A percentile compares a stretch with the other conserved stretches of the same genome.
These are phyloP conservation scores for Callinectes sapidus DNA, from an alignment of 2,888 invertebrate genomes.

Conservation along the genomic window DNA sequence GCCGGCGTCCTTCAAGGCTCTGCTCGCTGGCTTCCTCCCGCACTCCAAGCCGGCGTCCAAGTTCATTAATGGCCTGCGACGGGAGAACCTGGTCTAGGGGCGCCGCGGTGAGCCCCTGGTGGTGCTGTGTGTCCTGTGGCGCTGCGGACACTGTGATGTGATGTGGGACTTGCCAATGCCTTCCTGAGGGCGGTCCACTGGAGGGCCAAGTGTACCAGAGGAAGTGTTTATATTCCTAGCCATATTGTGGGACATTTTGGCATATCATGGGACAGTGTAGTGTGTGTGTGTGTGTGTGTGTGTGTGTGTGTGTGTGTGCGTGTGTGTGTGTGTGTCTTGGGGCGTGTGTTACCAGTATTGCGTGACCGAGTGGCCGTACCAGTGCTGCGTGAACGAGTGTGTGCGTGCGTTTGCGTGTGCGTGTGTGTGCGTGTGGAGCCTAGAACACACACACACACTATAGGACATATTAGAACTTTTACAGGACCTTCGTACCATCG, in stretches of 20 bases:
- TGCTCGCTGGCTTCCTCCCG: slow-evolving; percentile 39
- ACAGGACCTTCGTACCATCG: background rate
- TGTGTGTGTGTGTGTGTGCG: too few species aligned
- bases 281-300: background rate
- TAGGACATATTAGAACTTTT: background rate
- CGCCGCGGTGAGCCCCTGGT: background rate
- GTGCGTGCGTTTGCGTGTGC: background rate
- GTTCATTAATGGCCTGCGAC: slow-evolving; percentile 68
- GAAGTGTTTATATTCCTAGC: background rate
- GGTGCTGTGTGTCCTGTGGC: background rate
- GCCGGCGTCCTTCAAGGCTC: slow-evolving; percentile 45
- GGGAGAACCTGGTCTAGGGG: slow-evolving; percentile 66
- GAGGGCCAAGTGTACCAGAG: background rate
- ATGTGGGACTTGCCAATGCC: background rate
- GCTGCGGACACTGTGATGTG: background rate
- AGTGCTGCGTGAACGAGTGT: too few species aligned
- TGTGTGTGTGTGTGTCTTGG: too few species aligned
- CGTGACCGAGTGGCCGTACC: too few species aligned
- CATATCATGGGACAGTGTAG: background rate
- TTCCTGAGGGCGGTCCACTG: background rate
- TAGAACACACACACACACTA: background rate
- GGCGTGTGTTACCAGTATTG: too few species aligned
- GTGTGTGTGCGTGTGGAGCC: background rate
- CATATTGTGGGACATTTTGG: background rate
- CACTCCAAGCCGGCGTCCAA: slow-evolving; percentile 49